Percentiles rank a stretch among this genome's conserved stretches.
phyloP scores from a whole-genome alignment of 2,888 invertebrate genomes.

The Pollenia labialis region DNA sequence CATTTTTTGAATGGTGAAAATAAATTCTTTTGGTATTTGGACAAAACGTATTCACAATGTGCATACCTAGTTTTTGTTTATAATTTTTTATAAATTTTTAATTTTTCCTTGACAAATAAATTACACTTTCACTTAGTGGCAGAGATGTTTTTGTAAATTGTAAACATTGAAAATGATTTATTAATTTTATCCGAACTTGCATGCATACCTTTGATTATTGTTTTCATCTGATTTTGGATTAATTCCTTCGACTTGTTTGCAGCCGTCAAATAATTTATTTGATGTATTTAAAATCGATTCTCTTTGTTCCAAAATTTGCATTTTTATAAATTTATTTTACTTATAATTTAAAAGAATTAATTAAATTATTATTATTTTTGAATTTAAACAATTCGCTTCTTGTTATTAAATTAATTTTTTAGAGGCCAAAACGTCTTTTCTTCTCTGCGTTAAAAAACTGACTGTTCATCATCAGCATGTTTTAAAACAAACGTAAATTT shows the following conservation, averaged over 20 bases:
- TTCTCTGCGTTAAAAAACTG: constrained; percentile 63
- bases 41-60: constrained; percentile 37
- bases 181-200: background rate
- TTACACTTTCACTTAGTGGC: constrained; percentile 61
- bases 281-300: constrained; percentile 25
- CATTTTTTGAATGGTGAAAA: constrained; percentile 42
- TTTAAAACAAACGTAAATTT: constrained; percentile 69
- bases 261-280: constrained; percentile 50
- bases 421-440: constrained; percentile 53
- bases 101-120: constrained; percentile 39
- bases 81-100: constrained; percentile 3
- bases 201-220: constrained; percentile 54
- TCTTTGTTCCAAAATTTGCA: constrained; percentile 68
- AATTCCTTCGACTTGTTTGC: constrained; percentile 16
- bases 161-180: constrained; percentile 11
- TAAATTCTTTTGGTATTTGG: constrained; percentile 60
- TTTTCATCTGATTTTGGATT: constrained; percentile 43
- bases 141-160: constrained; percentile 9
- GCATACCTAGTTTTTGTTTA: background rate
- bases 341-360: background rate
- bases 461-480: constrained; percentile 59
- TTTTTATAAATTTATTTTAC: constrained; percentile 3
- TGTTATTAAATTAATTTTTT: constrained; percentile 19
- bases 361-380: constrained; percentile 6
- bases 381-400: constrained; percentile 14